These are phyloP conservation scores for Heliothis subflexa DNA, from an alignment of 1,140 invertebrate genomes.

Conservation along the genomic window DNA sequence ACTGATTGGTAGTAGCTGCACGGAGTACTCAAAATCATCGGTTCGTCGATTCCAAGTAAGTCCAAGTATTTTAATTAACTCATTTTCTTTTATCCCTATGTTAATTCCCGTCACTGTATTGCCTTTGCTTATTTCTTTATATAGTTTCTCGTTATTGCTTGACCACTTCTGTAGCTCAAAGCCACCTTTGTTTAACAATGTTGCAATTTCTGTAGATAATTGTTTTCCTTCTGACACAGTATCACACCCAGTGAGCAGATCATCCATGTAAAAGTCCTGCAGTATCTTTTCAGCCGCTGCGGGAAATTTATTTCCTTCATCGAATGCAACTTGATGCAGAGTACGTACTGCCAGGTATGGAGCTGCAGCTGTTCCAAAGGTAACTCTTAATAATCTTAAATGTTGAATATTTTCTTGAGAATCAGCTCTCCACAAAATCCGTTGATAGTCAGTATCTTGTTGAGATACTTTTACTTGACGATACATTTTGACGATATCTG, in stretches of 20 bases:
- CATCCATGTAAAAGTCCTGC: neutral
- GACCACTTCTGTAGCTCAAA: neutral
- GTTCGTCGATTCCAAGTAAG: neutral
- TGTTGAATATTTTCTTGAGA: neutral
- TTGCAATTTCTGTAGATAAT: neutral
- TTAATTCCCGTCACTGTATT: neutral
- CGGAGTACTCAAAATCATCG: neutral
- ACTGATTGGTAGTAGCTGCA: neutral
- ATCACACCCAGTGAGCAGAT: neutral
- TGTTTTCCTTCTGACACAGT: neutral
- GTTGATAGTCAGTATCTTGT: neutral
- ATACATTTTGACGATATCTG: constrained; percentile 80
- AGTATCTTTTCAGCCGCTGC: neutral
- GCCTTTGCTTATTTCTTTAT: too few species aligned
- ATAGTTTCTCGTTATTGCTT: neutral
- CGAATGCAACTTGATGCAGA: neutral
- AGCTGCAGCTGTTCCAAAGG: neutral
- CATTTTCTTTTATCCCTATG: neutral
- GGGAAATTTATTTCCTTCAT: neutral
- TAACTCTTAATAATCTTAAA: neutral
- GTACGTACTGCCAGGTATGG: neutral
- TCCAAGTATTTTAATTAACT: neutral
- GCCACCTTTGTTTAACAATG: neutral
- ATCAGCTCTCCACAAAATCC: neutral
- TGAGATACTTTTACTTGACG: constrained; percentile 54